Evolutionary conservation across 2,797 vertebrate genomes (phyloP), one percentile per base, ranked within the genome.

Genomic region (Tamandua tetradactyla): DNA sequence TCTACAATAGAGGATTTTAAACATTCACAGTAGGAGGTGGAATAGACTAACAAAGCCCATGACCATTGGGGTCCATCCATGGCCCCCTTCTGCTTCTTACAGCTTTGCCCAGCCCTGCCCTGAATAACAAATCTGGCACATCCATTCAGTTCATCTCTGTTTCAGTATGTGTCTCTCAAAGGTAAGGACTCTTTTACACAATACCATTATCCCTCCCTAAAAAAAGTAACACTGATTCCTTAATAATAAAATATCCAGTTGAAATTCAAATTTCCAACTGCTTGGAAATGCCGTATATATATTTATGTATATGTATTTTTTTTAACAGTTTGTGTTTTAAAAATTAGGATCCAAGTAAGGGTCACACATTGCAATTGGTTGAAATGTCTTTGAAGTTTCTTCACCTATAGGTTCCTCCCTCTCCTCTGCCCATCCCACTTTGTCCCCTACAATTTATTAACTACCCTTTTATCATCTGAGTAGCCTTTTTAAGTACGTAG

Each of bases 311-410:
- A n/a, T n/a, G n/a, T n/a, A 25, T 7, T 35, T 15, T 55, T 14
- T 55, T 71, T n/a, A 10, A 81, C 66, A n/a, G 25, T 44, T 88
- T 84, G 15, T 84, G 15, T 91, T 81, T 81, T 88, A 71, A 95
- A 55, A 92, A 47, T 83, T 6, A 74, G 49, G 12, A 68, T 64
- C 52, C 17, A 49, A 25, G 37, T 35, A 52, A 71, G 37, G 7
- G 7, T 66, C 47, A 8, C 20, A 35, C 3, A 4, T 15, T 40
- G 52, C 15, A 75, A 0, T 49, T 72, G 25, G 20, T n/a, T 15
- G 23, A 32, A 85, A 71, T 42, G 52, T 68, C 68, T 82, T 35
- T 44, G 52, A 22, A 82, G n/a, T 32, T n/a, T 87, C 57, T 66
- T 87, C 47, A 30, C 32, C 17, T 30, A 4, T 22, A 27, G 6